Evolutionary conservation across 2,888 invertebrate genomes (phyloP).

Genomic region (Epirrita christyi): DNA sequence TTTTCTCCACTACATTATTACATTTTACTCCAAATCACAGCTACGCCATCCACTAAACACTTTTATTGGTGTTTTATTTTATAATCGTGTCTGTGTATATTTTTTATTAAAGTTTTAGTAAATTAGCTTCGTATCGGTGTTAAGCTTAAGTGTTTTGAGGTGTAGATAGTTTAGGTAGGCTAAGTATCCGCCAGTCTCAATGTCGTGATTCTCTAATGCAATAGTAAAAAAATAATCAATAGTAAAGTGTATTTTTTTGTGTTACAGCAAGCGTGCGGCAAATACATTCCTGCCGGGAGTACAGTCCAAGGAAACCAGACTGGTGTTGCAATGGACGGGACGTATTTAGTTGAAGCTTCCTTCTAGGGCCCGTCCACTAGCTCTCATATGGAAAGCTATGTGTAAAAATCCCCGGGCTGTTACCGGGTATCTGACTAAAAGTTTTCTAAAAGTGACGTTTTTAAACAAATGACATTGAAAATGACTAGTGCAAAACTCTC

Average conservation of each 20-base stretch:
- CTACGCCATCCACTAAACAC: slow-evolving; percentile 44
- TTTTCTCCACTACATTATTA: slow-evolving; percentile 42
- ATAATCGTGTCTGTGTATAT: slow-evolving; percentile 44
- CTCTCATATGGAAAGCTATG: slow-evolving; percentile 73
- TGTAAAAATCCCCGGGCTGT: slow-evolving; percentile 47
- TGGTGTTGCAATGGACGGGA: slow-evolving; percentile 93
- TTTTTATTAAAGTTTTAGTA: slow-evolving; percentile 39
- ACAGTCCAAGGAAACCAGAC: slow-evolving; percentile 92
- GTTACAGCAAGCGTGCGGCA: slow-evolving; percentile 92
- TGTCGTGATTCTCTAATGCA: not conserved
- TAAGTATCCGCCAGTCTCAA: slow-evolving; percentile 28
- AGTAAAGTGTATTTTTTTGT: slow-evolving; percentile 26
- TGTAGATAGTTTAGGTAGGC: slow-evolving; percentile 54
- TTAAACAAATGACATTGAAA: slow-evolving; percentile 26
- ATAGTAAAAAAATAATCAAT: not conserved
- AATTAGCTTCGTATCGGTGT: slow-evolving; percentile 45
- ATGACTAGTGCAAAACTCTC: slow-evolving; percentile 23
- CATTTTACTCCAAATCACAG: slow-evolving; percentile 47
- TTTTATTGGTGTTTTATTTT: slow-evolving; percentile 42
- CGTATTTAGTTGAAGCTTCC: slow-evolving; percentile 93
- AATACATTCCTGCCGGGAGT: slow-evolving; percentile 94
- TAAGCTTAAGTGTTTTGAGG: slow-evolving; percentile 40
- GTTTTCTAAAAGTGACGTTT: slow-evolving; percentile 39
- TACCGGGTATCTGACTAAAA: slow-evolving; percentile 33
- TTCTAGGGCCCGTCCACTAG: slow-evolving; percentile 86